Evolutionary conservation across 2,113 vertebrate species (phyloP).

Genomic region (Clinocottus analis): DNA sequence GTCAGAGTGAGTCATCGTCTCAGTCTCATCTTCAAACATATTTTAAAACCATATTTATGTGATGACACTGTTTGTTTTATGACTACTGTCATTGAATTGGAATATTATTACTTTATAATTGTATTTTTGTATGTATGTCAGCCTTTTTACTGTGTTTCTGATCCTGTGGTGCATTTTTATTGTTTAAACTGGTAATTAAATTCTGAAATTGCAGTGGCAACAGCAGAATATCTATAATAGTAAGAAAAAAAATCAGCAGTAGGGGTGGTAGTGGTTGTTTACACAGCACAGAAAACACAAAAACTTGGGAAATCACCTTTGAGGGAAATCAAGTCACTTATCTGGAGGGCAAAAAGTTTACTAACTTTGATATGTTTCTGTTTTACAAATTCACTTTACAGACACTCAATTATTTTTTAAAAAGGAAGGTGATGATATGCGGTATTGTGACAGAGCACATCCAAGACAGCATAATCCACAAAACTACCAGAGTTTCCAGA

Average conservation of each 20-base stretch:
- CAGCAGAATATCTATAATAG: not conserved
- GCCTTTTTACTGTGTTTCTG: not conserved
- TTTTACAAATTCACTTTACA: conserved; percentile 46
- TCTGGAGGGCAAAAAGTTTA: conserved; percentile 3
- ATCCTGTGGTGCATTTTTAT: not conserved
- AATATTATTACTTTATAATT: conserved; percentile 1
- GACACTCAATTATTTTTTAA: conserved; percentile 33
- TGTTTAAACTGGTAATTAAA: not conserved
- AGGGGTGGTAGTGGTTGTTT: not conserved
- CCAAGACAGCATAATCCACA: conserved; percentile 48
- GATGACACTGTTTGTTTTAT: conserved; percentile 46
- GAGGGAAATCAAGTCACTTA: not conserved
- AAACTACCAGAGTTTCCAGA: conserved; percentile 25
- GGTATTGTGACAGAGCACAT: conserved; percentile 30
- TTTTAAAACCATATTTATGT: conserved; percentile 28
- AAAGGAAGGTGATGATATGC: conserved; percentile 20
- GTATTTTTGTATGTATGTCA: conserved; percentile 1
- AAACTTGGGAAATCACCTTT: not conserved
- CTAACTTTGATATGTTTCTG: not conserved
- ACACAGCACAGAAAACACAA: not conserved
- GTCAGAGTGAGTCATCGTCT: conserved; percentile 51
- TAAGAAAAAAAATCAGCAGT: not conserved
- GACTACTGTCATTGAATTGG: conserved; percentile 41
- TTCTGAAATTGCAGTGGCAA: not conserved
- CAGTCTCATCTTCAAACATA: conserved; percentile 34